Conservation (phyloP, 2,888 invertebrate species). For the Amblyjoppa fuscipennis region DNA sequence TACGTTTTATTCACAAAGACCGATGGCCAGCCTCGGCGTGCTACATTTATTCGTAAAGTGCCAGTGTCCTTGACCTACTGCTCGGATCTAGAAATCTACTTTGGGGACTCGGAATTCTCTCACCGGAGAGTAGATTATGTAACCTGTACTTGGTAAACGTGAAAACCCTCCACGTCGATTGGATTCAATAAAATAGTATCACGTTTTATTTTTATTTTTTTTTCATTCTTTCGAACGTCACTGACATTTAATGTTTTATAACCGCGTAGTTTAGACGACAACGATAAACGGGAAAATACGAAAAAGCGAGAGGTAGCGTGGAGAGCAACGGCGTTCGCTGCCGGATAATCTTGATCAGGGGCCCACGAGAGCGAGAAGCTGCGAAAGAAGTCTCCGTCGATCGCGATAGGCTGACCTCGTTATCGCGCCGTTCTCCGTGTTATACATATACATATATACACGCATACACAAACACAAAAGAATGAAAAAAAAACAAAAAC, state of each 20-base stretch:
- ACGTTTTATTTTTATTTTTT: background rate
- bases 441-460: background rate
- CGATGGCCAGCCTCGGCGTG: background rate
- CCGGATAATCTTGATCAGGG: slow-evolving; percentile 75
- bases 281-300: slow-evolving; percentile 47
- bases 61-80: background rate
- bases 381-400: slow-evolving; percentile 4
- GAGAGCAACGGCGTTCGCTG: slow-evolving; percentile 79
- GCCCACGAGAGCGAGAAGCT: slow-evolving; percentile 68
- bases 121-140: background rate
- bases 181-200: background rate
- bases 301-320: slow-evolving; percentile 76
- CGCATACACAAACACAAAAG: background rate
- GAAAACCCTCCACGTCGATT: background rate
- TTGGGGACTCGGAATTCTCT: background rate
- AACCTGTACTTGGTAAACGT: no score
- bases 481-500: background rate
- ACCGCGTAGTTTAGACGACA: background rate
- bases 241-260: background rate
- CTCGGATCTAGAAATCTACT: background rate
- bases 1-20: background rate
- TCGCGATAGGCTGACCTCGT: slow-evolving; percentile 8
- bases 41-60: background rate
- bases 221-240: background rate
- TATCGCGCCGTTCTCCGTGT: background rate